Conservation (phyloP, 1,140 invertebrate species). For the Halotydeus destructor region DNA sequence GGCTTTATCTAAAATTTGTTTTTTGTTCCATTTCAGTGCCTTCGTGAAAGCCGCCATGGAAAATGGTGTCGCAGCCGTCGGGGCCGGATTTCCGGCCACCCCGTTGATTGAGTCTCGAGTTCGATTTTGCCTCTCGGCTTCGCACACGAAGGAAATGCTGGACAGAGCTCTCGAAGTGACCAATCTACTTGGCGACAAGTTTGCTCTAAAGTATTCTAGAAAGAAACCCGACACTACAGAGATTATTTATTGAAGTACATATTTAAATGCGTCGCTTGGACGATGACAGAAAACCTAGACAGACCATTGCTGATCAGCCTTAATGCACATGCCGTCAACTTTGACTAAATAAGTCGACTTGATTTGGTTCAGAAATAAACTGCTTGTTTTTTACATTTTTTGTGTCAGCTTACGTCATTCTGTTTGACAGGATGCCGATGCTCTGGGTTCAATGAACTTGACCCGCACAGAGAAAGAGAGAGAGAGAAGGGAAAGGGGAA, state of each 20-base stretch:
- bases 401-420: no score
- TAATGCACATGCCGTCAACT: no score
- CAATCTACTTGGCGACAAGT: conserved; percentile 10
- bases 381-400: no score
- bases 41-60: conserved; percentile 62
- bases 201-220: conserved; percentile 12
- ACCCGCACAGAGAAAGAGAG: no score
- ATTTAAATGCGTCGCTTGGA: no score
- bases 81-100: conserved; percentile 96
- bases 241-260: neutral
- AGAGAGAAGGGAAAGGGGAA: no score
- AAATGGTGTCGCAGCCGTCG: conserved; percentile 69
- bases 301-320: no score
- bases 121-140: conserved; percentile 83
- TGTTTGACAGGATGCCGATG: no score
- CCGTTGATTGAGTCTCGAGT: conserved; percentile 78
- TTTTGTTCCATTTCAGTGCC: conserved; percentile 20
- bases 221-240: neutral
- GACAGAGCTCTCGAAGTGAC: conserved; percentile 42
- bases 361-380: no score
- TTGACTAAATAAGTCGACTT: no score
- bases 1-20: neutral
- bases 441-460: no score
- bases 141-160: conserved; percentile 84
- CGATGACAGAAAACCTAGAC: no score